Evolutionary conservation across 2,888 invertebrate species (phyloP).

Genomic region (Uloborus plumipes): DNA sequence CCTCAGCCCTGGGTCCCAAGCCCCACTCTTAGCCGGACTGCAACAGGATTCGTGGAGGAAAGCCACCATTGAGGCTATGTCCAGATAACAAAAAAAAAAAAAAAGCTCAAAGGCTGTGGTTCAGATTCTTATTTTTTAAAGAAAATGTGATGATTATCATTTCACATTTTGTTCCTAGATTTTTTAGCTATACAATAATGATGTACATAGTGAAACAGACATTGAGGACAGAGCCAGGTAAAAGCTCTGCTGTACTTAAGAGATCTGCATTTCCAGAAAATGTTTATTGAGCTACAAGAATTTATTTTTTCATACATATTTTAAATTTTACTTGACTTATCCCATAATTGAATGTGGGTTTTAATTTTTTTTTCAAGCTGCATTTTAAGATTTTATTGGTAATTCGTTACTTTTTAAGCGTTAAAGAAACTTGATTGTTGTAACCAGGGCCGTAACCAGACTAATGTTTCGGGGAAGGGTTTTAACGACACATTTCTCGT

Average conservation of each 20-base stretch:
- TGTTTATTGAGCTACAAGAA: conserved; percentile 51
- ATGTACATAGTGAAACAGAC: conserved; percentile 30
- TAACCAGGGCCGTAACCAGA: too few species aligned
- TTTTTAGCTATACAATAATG: conserved; percentile 4
- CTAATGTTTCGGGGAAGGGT: too few species aligned
- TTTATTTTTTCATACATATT: conserved; percentile 59
- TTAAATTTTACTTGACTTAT: conserved; percentile 33
- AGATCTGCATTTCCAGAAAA: conserved; percentile 26
- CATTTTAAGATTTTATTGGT: conserved; percentile 7
- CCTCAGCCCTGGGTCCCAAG: conserved; percentile 56
- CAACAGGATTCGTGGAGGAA: too few species aligned
- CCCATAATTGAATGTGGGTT: conserved; percentile 16
- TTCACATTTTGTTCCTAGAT: conserved; percentile 60
- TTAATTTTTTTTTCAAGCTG: conserved; percentile 27
- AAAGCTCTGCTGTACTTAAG: conserved; percentile 30
- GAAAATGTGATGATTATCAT: conserved; percentile 33
- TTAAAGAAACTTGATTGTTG: too few species aligned
- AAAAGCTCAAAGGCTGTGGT: not conserved
- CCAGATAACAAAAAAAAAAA: too few species aligned
- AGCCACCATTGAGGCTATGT: too few species aligned
- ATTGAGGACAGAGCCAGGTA: conserved; percentile 1
- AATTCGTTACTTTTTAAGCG: too few species aligned
- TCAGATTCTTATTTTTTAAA: conserved; percentile 21
- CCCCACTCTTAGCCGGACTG: conserved; percentile 13
- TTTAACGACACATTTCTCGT: too few species aligned